phyloP scores from a whole-genome alignment of 2,888 invertebrate genomes.

The Antheraea yamamai region DNA sequence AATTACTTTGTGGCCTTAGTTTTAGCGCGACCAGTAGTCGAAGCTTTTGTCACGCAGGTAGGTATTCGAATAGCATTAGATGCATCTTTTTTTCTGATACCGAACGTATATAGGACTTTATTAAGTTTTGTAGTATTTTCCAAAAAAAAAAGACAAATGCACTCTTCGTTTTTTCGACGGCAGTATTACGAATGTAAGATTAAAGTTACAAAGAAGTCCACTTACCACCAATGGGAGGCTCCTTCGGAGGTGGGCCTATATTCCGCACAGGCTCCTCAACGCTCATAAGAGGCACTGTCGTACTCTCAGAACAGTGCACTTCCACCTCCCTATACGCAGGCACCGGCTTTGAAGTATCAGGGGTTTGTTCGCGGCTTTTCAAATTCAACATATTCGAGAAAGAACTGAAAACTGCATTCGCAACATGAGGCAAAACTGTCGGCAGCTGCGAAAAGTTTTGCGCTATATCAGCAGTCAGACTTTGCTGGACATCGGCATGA shows the following conservation, averaged over 20 bases:
- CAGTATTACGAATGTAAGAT: neutral
- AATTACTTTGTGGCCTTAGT: too few relatives aligned
- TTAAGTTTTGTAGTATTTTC: too few relatives aligned
- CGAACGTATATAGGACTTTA: too few relatives aligned
- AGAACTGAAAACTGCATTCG: constrained; percentile 84
- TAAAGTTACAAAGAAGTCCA: constrained; percentile 23
- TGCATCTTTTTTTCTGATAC: too few relatives aligned
- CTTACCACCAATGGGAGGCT: constrained; percentile 63
- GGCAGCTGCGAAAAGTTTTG: constrained; percentile 82
- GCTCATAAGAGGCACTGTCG: constrained; percentile 45
- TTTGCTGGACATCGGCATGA: constrained; percentile 50
- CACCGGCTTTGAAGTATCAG: constrained; percentile 44
- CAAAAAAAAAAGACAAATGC: too few relatives aligned
- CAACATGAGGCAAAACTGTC: constrained; percentile 81
- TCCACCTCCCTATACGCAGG: constrained; percentile 42
- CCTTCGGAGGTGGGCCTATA: constrained; percentile 64
- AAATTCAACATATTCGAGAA: constrained; percentile 79
- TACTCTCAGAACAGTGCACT: constrained; percentile 29
- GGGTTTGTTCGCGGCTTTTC: constrained; percentile 65
- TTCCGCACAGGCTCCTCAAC: constrained; percentile 50
- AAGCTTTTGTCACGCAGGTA: too few relatives aligned
- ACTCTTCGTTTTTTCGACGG: too few relatives aligned
- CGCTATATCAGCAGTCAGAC: constrained; percentile 75
- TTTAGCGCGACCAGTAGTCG: too few relatives aligned
- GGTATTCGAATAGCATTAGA: too few relatives aligned